phyloP scores from a whole-genome alignment of 2,888 invertebrate species.

The Drosophila suboccidentalis region DNA sequence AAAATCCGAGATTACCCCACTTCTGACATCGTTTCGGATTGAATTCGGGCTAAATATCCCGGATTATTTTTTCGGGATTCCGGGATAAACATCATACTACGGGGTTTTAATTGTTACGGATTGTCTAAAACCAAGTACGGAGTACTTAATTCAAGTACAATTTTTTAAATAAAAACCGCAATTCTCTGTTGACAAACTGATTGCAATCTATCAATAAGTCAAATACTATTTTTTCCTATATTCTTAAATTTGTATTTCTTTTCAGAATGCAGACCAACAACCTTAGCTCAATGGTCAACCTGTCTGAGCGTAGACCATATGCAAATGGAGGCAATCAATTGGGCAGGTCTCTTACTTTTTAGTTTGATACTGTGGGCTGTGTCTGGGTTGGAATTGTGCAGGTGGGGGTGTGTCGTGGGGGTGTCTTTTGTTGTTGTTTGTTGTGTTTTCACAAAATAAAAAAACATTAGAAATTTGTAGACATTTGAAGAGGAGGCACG shows the following conservation, averaged over 20 bases:
- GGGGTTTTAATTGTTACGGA: no score
- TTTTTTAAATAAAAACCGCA: no score
- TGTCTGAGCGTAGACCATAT: conserved; percentile 50
- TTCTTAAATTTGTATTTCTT: no score
- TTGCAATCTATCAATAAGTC: conserved; percentile 8
- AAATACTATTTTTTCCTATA: neutral
- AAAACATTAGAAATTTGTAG: conserved; percentile 24
- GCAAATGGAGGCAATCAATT: conserved; percentile 58
- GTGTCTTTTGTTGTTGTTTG: conserved; percentile 12
- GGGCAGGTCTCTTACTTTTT: neutral
- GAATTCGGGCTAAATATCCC: no score
- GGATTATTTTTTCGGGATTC: no score
- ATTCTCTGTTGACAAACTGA: neutral
- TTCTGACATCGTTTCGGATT: no score
- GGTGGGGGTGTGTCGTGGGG: neutral
- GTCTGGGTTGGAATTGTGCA: neutral
- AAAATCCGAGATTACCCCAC: no score
- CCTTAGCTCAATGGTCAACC: conserved; percentile 17
- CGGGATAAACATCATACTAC: no score
- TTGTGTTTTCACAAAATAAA: conserved; percentile 15
- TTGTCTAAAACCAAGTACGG: no score
- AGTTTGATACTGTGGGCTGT: neutral
- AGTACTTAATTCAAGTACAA: no score
- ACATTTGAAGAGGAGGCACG: conserved; percentile 10
- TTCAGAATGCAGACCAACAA: conserved; percentile 3